These are phyloP conservation scores for Plotosus lineatus DNA, from an alignment of 2,113 vertebrate genomes.

Conservation along the genomic window DNA sequence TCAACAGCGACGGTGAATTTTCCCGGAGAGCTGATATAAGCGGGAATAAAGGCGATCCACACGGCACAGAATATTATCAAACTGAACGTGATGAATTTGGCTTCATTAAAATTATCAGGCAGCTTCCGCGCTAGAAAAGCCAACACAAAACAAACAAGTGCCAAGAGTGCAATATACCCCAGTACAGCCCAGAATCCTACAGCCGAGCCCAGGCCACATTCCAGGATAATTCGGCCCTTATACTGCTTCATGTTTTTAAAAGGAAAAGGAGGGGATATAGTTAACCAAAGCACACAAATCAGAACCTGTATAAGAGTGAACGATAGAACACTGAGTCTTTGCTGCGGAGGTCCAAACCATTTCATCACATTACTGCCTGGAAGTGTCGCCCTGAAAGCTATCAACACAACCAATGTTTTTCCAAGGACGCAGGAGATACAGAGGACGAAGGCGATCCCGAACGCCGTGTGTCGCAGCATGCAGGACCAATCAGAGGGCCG, in stretches of 20 bases:
- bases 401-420: slow-evolving; percentile 69
- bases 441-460: slow-evolving; percentile 67
- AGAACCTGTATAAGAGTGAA: slow-evolving; percentile 65
- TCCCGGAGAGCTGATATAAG: slow-evolving; percentile 75
- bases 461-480: slow-evolving; percentile 66
- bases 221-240: slow-evolving; percentile 63
- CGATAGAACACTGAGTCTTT: slow-evolving; percentile 59
- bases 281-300: slow-evolving; percentile 66
- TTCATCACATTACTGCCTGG: slow-evolving; percentile 66
- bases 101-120: slow-evolving; percentile 75
- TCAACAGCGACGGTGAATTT: slow-evolving; percentile 76
- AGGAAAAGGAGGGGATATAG: slow-evolving; percentile 59
- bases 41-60: slow-evolving; percentile 75
- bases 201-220: slow-evolving; percentile 64
- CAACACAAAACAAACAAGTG: slow-evolving; percentile 62
- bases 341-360: slow-evolving; percentile 67
- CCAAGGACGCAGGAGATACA: slow-evolving; percentile 69
- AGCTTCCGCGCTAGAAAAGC: slow-evolving; percentile 66
- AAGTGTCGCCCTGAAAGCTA: slow-evolving; percentile 64
- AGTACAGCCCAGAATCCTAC: slow-evolving; percentile 67
- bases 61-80: slow-evolving; percentile 76
- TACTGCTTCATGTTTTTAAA: slow-evolving; percentile 57
- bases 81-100: slow-evolving; percentile 76
- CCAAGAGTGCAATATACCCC: slow-evolving; percentile 65
- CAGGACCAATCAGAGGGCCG: slow-evolving; percentile 66